Evolutionary conservation across 2,113 vertebrate genomes (phyloP).

Genomic region (Gavia stellata): DNA sequence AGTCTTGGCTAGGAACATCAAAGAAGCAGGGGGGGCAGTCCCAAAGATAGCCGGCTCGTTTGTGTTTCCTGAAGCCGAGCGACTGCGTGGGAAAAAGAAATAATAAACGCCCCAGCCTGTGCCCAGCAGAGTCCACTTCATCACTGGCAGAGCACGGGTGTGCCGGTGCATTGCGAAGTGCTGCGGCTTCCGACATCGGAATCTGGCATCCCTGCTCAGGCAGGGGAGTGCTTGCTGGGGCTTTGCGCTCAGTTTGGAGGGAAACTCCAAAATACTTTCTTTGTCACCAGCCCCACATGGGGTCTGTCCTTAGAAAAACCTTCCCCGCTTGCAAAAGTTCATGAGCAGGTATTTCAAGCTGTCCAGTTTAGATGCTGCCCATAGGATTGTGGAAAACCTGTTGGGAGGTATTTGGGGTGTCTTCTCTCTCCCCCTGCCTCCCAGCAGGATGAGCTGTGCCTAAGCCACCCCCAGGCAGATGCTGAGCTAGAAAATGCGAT

Average conservation of each 20-base stretch:
- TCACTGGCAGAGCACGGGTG: neutral
- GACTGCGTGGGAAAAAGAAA: neutral
- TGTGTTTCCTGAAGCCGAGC: neutral
- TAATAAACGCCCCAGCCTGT: neutral
- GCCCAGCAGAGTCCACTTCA: neutral
- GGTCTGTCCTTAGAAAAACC: neutral
- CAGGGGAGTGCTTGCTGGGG: rapidly evolving
- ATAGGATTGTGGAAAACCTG: neutral
- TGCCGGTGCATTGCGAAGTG: neutral
- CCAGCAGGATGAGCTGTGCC: neutral
- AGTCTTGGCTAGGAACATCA: neutral
- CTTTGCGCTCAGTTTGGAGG: rapidly evolving
- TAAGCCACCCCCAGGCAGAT: neutral
- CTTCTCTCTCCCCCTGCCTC: neutral
- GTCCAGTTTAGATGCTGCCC: neutral
- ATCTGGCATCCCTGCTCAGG: neutral
- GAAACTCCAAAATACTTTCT: neutral
- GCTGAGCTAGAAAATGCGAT: neutral
- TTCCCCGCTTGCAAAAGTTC: neutral
- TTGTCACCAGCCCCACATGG: neutral
- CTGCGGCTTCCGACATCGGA: rapidly evolving
- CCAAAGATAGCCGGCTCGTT: neutral
- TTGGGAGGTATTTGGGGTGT: neutral
- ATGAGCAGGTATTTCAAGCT: neutral
- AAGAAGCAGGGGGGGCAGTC: neutral